Evolutionary conservation across 1,140 invertebrate species (phyloP), one percentile per base, ranked within the genome.

Genomic region (Saccostrea glomerata): DNA sequence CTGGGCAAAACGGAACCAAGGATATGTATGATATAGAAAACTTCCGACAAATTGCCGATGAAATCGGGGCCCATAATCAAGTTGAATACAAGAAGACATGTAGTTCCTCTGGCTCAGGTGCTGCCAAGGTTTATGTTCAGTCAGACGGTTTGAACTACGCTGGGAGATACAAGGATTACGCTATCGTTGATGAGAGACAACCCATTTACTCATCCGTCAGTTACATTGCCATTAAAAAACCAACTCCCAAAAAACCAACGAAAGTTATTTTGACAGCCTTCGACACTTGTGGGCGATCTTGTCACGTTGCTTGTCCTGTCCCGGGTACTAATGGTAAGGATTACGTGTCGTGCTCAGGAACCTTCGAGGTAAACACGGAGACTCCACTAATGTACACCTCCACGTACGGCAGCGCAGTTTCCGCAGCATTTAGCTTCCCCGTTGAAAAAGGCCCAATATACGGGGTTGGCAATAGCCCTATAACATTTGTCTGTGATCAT

Each of bases 221-320:
- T 40, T 86, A 86, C 17, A 63, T 88, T 6, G 86, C 73, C 2
- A 20, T 90, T 30, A 87, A 82, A 58, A 88, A 87, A 25, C 89
- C 89, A 23, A 20, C 60, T 2, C 30, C 56, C 54, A 17, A 58
- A 20, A 85, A 77, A 25, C 7, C 47, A 17, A 85, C 82, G 15
- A 36, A 85, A 47, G 87, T 84, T 7, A 87, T 87, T 77, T 63
- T 91, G 7, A 73, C 86, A 47, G 90, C 90, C 11, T 90, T 82
- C 23, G 90, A 91, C 82, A 54, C 86, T 12, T 90, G 89, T 82
- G 89, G 89, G 11, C 54, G 90, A 77, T 56, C 87, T 9, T 91
- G 90, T 20, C 77, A 85, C n/a, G 87, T 89, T 30, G 23, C 70
- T 7, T 91, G 90, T 86, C 84, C 86, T n/a, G 66, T 91, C 11